phyloP scores from a whole-genome alignment of 2,113 vertebrate genomes.

The Dipodomys ordii region DNA sequence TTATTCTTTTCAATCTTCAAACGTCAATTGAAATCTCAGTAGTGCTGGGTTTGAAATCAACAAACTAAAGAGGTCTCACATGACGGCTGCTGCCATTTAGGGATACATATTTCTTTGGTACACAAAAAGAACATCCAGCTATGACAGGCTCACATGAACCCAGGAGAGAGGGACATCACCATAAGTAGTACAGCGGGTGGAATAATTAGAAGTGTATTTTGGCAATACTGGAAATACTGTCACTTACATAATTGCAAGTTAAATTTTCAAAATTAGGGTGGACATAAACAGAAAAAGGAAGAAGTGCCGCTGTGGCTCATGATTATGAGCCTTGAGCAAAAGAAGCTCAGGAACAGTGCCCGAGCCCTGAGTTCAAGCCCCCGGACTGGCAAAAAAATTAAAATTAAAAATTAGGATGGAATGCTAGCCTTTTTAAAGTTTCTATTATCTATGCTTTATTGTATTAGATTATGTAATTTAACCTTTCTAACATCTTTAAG shows the following conservation, averaged over 20 bases:
- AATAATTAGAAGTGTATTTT: background rate
- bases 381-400: no score
- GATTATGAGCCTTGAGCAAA: no score
- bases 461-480: background rate
- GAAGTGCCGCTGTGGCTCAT: no score
- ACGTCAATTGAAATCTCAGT: constrained; percentile 29
- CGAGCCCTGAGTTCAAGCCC: no score
- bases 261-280: background rate
- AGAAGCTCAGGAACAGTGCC: no score
- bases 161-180: background rate
- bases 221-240: background rate
- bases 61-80: background rate
- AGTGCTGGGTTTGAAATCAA: constrained; percentile 42
- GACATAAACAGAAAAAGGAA: no score
- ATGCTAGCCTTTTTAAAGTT: background rate
- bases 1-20: constrained; percentile 64
- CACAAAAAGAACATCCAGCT: background rate
- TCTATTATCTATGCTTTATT: constrained; percentile 5
- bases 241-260: background rate
- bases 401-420: background rate
- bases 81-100: background rate
- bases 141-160: background rate
- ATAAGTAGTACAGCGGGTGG: background rate
- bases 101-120: constrained; percentile 19
- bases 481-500: background rate